phyloP scores from a whole-genome alignment of 2,888 invertebrate genomes.

The Myathropa florea region DNA sequence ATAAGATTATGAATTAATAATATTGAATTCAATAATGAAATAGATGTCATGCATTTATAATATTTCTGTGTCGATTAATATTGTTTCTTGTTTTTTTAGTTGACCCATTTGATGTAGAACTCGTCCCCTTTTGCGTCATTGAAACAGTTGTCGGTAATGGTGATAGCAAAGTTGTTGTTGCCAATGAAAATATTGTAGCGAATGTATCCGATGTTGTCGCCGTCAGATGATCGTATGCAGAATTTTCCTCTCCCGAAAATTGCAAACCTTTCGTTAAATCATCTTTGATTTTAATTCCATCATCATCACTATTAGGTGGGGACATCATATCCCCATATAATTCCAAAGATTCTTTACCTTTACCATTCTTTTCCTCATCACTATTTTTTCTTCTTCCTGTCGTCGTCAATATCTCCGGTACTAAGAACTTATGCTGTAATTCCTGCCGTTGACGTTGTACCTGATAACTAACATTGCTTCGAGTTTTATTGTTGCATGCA shows the following conservation, averaged over 20 bases:
- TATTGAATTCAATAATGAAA: constrained; percentile 54
- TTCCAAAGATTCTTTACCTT: constrained; percentile 1
- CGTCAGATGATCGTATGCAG: constrained; percentile 1
- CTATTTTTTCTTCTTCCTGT: neutral
- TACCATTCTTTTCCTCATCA: neutral
- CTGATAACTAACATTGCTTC: constrained; percentile 10
- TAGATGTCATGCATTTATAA: constrained; percentile 69
- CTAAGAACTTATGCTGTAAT: constrained; percentile 11
- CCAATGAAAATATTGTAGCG: neutral
- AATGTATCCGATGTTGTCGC: neutral
- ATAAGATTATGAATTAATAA: constrained; percentile 41
- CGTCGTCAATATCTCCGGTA: neutral
- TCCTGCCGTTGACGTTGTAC: constrained; percentile 6
- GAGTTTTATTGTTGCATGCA: constrained; percentile 16
- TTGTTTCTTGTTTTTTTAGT: constrained; percentile 41
- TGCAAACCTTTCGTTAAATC: neutral
- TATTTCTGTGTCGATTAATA: constrained; percentile 58
- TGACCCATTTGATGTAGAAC: neutral
- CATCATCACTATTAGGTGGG: constrained; percentile 3
- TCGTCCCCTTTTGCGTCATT: constrained; percentile 6
- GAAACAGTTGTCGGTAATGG: constrained; percentile 15
- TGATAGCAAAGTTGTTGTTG: neutral
- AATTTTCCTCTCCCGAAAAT: neutral
- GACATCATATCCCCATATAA: constrained; percentile 20
- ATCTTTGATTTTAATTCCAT: constrained; percentile 1